Conservation (phyloP, 2,113 vertebrate genomes). For the Empidonax alnorum region DNA sequence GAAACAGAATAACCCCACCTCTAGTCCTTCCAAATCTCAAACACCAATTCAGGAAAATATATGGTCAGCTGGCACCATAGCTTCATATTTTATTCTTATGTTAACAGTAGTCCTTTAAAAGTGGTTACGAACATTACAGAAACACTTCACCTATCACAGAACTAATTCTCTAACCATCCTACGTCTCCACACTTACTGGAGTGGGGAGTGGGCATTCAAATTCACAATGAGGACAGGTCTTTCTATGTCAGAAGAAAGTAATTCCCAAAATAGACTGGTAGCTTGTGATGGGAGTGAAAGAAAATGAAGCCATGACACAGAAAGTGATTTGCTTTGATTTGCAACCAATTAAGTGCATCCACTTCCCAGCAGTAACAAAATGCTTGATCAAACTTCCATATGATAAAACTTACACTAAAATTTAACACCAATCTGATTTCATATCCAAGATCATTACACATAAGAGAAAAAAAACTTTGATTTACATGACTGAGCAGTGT, state of each 20-base stretch:
- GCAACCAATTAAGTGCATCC: background rate
- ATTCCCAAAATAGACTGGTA: background rate
- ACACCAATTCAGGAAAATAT: background rate
- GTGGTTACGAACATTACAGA: background rate
- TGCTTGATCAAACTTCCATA: background rate
- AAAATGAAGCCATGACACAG: conserved; percentile 4
- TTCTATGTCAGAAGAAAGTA: background rate
- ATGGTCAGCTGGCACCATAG: background rate
- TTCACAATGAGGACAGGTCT: background rate
- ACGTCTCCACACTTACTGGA: background rate
- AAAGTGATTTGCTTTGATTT: background rate
- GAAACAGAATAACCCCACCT: background rate
- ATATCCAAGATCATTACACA: background rate
- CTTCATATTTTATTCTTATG: background rate
- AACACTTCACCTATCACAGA: background rate
- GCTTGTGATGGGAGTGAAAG: background rate
- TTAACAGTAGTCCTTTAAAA: background rate
- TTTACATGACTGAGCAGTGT: background rate
- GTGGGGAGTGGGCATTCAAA: background rate
- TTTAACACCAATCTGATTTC: background rate
- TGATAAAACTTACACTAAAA: background rate
- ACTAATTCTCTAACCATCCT: background rate
- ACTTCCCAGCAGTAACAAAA: background rate
- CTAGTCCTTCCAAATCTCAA: background rate
- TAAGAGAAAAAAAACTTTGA: background rate